Evolutionary conservation across 2,113 vertebrate species (phyloP), one percentile per base, ranked within the genome.

Genomic region (Baryphthengus martii): DNA sequence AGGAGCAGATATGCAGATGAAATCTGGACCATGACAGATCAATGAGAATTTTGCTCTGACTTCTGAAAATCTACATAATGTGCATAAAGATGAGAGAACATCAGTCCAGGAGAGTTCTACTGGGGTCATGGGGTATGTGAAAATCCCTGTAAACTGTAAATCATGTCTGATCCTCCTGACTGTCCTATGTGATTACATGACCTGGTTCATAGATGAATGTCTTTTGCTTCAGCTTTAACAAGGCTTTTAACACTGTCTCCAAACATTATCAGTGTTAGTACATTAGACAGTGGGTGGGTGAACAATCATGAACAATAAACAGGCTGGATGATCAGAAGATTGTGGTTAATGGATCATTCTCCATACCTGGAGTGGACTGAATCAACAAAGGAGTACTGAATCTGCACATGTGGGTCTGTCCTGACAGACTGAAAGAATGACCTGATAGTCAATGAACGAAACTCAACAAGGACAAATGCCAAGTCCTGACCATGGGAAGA

Each of bases 121-220:
- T 6, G 26, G 19, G 11, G 21, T 17, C 29, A 8, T 40, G 0
- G 9, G 7, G 7, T 5, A 11, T 19, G 6, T 24, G 21, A 19
- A 17, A 39, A 75, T 40, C 9, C 6, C 42, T 71, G 4, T 55
- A 35, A 65, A 58, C 9, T 24, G 31, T 45, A 77, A 47, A 53
- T 52, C 21, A 37, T 25, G 26, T 33, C 31, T 78, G 29, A 33
- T 47, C 12, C 47, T 37, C 7, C 16, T 73, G 12, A 55, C 37
- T 49, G 35, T 42, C 16, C 4, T 39, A 20, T 62, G 17, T 33
- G 45, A 44, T 49, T 53, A 77, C 65, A 65, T 17, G 10, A 59
- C 11, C 11, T 49, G 4, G 4, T 31, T 56, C 35, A 76, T n/a
- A 20, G 49, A 29, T 39, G 28, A 75, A 55, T 37, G 15, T 20